phyloP scores from a whole-genome alignment of 2,888 invertebrate genomes.

The Ashinkailepas kermadecensis region DNA sequence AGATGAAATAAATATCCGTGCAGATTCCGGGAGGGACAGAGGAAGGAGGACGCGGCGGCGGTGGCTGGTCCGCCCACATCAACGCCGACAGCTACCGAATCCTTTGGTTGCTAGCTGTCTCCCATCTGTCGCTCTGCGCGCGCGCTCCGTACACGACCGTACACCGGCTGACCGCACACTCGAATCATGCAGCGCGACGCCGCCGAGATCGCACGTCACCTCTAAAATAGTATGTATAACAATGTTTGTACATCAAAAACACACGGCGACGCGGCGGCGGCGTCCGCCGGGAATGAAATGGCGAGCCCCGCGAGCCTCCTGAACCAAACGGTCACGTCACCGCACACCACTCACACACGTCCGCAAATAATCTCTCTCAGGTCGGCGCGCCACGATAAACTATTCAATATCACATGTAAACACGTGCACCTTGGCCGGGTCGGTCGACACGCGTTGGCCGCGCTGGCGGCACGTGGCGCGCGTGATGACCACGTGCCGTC shows the following conservation, averaged over 20 bases:
- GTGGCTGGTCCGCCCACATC: not conserved
- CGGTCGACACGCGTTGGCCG: not conserved
- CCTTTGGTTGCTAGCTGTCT: constrained; percentile 12
- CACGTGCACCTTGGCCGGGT: not conserved
- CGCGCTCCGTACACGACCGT: not conserved
- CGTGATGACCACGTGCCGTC: not conserved
- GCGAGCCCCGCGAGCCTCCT: not conserved
- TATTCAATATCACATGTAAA: constrained; percentile 18
- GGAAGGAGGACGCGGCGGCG: not conserved
- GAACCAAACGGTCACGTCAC: not conserved
- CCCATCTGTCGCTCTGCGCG: not conserved
- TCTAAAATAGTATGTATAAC: constrained; percentile 14
- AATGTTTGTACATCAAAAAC: constrained; percentile 20
- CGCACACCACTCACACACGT: not conserved
- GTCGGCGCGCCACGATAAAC: not conserved
- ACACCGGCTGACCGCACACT: too few species aligned
- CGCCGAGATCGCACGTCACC: constrained; percentile 5
- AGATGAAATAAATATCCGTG: constrained; percentile 15
- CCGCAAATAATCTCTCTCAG: not conserved
- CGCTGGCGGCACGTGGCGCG: not conserved
- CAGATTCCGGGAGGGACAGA: not conserved
- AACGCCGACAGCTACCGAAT: not conserved
- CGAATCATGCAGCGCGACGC: too few species aligned
- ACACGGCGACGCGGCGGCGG: not conserved
- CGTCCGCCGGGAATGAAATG: not conserved